Evolutionary conservation across 1,140 invertebrate species (phyloP).

Genomic region (Trichoplusia ni): DNA sequence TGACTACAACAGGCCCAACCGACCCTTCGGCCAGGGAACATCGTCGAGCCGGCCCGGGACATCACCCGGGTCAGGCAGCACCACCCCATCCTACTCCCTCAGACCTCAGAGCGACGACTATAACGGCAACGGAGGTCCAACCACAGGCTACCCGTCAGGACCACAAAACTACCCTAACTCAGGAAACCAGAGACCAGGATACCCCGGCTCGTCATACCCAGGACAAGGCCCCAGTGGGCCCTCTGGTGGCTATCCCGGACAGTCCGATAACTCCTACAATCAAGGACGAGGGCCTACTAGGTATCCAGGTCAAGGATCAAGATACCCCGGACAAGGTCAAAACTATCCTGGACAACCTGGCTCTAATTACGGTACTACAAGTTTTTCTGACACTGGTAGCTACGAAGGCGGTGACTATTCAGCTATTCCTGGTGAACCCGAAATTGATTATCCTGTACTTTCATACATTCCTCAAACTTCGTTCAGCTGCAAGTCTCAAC

Average conservation of each 20-base stretch:
- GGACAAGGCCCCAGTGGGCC: constrained; percentile 47
- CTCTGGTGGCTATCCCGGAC: constrained; percentile 3
- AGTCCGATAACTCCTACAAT: not conserved
- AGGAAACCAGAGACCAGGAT: constrained; percentile 44
- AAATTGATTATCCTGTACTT: constrained; percentile 88
- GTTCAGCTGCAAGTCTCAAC: constrained; percentile 89
- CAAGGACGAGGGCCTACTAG: constrained; percentile 21
- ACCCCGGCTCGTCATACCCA: constrained; percentile 42
- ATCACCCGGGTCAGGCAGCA: constrained; percentile 41
- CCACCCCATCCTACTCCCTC: constrained; percentile 37
- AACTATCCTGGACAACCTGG: constrained; percentile 50
- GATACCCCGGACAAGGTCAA: constrained; percentile 41
- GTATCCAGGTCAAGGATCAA: constrained; percentile 31
- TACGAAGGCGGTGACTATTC: constrained; percentile 90
- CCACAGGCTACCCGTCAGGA: constrained; percentile 52
- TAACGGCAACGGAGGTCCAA: constrained; percentile 33
- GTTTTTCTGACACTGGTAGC: constrained; percentile 70
- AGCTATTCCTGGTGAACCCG: constrained; percentile 88
- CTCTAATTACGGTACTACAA: constrained; percentile 31
- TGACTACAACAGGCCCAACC: constrained; percentile 81
- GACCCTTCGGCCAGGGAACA: constrained; percentile 69
- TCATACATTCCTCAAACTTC: constrained; percentile 87
- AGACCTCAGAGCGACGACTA: constrained; percentile 36
- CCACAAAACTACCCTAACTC: constrained; percentile 56
- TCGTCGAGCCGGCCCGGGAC: constrained; percentile 49